Evolutionary conservation across 2,113 vertebrate genomes (phyloP).

Genomic region (Phalacrocorax brasilianus): DNA sequence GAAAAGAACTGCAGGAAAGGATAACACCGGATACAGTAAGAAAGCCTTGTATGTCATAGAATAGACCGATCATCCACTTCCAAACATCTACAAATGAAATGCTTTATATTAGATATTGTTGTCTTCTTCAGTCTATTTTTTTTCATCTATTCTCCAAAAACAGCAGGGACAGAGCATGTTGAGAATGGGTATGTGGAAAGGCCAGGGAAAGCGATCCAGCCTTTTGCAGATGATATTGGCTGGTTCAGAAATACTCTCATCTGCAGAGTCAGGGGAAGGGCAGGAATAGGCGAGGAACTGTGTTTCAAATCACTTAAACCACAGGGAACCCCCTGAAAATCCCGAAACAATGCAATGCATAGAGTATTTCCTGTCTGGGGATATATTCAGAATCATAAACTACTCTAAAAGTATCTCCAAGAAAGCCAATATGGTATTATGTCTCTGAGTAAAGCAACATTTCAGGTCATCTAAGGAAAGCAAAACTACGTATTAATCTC

Average conservation of each 20-base stretch:
- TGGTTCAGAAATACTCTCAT: background rate
- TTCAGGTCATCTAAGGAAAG: background rate
- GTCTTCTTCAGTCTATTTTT: background rate
- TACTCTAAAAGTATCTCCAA: background rate
- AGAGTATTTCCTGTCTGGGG: background rate
- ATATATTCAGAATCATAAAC: background rate
- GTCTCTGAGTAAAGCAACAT: background rate
- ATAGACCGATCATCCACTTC: background rate
- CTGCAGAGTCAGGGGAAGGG: background rate
- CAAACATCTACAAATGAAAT: background rate
- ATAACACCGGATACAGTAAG: background rate
- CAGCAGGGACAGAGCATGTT: background rate
- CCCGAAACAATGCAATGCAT: background rate
- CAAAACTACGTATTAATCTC: background rate
- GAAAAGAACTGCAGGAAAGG: background rate
- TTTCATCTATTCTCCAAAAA: background rate
- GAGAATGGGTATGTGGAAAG: background rate
- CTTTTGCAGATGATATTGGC: background rate
- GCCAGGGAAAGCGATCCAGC: background rate
- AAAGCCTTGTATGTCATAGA: background rate
- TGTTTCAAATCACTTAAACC: background rate
- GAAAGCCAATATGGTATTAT: background rate
- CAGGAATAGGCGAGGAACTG: background rate
- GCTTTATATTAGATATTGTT: background rate
- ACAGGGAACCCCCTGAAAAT: background rate